Base-by-base conservation (phyloP, 2,113 vertebrate species). In the Pollachius pollachius region DNA sequence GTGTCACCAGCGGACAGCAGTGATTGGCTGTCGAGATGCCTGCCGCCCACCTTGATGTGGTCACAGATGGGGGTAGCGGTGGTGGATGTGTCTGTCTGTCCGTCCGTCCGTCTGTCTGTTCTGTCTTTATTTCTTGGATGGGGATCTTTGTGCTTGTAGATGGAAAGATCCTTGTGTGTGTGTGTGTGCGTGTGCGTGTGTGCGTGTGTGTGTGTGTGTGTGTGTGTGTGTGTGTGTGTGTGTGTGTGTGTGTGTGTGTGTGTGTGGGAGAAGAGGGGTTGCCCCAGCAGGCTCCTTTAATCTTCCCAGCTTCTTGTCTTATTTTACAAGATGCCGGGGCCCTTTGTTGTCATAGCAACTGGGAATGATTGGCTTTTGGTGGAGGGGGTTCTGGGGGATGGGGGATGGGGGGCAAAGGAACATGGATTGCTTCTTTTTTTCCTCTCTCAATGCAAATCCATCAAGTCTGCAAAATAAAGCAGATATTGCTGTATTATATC, bases 281-380 rank as follows among this genome's bases (percentile, higher is more conserved):
- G 65, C 63, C 79, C 81, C 79, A 19, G 77, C 72, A 72, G 74
- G 61, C 68, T 68, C 63, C 66, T 76, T 41, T 80, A 79, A 86
- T 84, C 76, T 70, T 74, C 74, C 52, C 61, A 21, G 2, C 74
- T 71, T 65, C 30, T 1, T 1, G 58, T 71, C 73, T 75, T 71
- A 82, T 80, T 85, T 84, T 73, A 66, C 76, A 67, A 52, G 62
- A 74, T 76, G 68, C 76, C 23, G 0, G 0, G 59, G 70, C 59
- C 21, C 9, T 48, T 56, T 48, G 84, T 85, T 70, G 82, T 79
- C 77, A 84, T 82, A 79, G 81, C 68, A 81, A 86, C 86, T 73
- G 67, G 68, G 56, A 67, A 52, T 41, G 52, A 73, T 67, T 71
- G 62, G 74, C 69, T 21, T 1, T 67, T 48, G 12, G 17, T 27